Percentiles rank a stretch among this genome's conserved stretches.
phyloP scores from a whole-genome alignment of 2,113 vertebrate genomes.

The Hemicordylus capensis region DNA sequence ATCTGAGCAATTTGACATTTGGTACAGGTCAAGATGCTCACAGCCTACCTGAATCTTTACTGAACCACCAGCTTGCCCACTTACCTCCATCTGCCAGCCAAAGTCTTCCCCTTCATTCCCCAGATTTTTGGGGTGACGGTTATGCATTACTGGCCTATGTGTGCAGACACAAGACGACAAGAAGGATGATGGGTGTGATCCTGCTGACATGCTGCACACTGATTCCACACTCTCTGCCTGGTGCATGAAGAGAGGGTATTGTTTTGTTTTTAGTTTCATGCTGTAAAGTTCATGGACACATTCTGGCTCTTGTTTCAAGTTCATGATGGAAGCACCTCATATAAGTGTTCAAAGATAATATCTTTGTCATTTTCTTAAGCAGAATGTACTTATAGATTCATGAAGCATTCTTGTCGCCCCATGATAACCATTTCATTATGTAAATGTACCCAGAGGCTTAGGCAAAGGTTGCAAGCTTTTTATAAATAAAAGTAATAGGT shows the following conservation, averaged over 20 bases:
- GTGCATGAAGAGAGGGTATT: neutral
- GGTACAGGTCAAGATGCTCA: neutral
- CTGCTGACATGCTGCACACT: neutral
- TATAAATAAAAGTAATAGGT: conserved; percentile 29
- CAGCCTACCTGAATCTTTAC: neutral
- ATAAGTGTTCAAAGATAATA: neutral
- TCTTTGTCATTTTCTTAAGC: conserved; percentile 11
- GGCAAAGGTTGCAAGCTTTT: conserved; percentile 23
- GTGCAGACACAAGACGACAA: neutral
- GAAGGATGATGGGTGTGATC: too few species aligned
- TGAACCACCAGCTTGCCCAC: too few species aligned
- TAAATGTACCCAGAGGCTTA: neutral
- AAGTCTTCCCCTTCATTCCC: neutral
- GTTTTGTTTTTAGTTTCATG: neutral
- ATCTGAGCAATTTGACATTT: neutral
- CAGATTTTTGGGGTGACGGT: neutral
- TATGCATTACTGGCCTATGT: too few species aligned
- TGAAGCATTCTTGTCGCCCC: neutral
- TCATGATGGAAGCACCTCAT: neutral
- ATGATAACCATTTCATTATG: conserved; percentile 20
- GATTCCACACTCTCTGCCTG: neutral
- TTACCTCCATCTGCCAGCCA: neutral
- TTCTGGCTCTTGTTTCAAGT: neutral
- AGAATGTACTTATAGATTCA: neutral
- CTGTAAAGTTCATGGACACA: neutral